Base-by-base conservation (phyloP, 2,113 vertebrate species). In the Casuarius casuarius region DNA sequence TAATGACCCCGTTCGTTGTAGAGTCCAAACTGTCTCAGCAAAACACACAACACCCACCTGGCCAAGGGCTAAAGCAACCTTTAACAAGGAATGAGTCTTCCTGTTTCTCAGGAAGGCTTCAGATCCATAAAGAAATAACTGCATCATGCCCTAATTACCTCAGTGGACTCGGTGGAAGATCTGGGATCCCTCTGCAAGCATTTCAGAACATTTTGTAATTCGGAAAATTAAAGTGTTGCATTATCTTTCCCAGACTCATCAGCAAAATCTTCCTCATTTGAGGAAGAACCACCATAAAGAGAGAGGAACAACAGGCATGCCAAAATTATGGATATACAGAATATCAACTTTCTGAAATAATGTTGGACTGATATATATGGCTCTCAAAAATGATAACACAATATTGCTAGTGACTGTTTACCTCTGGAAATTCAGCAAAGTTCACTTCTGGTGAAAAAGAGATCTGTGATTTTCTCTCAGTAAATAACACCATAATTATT, bases 181-280 rank as follows among this genome's bases (percentile, higher is more conserved):
- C 46, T 83, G 56, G 38, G 83, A 84, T 95, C 61, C 48, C 46
- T 89, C 87, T 83, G 84, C 82, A 90, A 87, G 88, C 61, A 58
- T 79, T 87, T 89, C 76, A 91, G 91, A 79, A 94, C 28, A 38
- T 85, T 94, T 81, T 70, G 67, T 78, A 94, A 90, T 54, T 87
- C 28, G 76, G 79, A 94, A 94, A 94, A 97, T 87, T 54, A 95
- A 91, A 81, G 89, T 94, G 85, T 85, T 94, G 42, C 52, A 62
- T 90, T 89, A n/a, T 78, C 62, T 73, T 94, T 86, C 56, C 81
- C 74, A 81, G 78, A 75, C 51, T 35, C 49, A 44, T 82, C 22
- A 95, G 51, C 8, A 83, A 84, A 5, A 67, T 90, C 52, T 91
- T 82, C 48, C 85, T 92, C 61, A 82, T 89, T 89, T 86, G 68